Evolutionary conservation across 1,140 invertebrate genomes (phyloP).

Genomic region (Oreohelix idahoensis): DNA sequence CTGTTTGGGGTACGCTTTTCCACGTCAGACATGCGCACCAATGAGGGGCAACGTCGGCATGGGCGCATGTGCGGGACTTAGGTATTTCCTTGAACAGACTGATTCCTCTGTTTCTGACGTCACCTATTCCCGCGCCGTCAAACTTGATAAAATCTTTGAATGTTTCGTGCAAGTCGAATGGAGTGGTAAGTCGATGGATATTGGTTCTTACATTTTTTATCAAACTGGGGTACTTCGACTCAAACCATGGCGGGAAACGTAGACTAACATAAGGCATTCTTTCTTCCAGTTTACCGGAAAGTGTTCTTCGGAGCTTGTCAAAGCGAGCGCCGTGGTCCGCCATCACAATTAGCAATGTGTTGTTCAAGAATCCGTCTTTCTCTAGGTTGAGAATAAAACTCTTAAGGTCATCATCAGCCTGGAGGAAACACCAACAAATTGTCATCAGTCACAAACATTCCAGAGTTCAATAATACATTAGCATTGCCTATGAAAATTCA

Average conservation of each 20-base stretch:
- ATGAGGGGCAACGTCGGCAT: slow-evolving; percentile 92
- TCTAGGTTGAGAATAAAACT: slow-evolving; percentile 80
- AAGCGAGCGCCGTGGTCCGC: slow-evolving; percentile 95
- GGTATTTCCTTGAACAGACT: slow-evolving; percentile 59
- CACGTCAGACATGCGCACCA: slow-evolving; percentile 95
- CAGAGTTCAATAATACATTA: no score
- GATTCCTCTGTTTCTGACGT: slow-evolving; percentile 74
- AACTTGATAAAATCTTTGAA: slow-evolving; percentile 72
- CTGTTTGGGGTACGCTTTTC: slow-evolving; percentile 36
- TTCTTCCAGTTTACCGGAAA: slow-evolving; percentile 90
- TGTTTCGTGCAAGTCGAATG: slow-evolving; percentile 74
- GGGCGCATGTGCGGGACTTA: slow-evolving; percentile 83
- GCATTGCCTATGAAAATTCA: no score
- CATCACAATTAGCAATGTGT: slow-evolving; percentile 83
- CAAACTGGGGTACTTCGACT: slow-evolving; percentile 77
- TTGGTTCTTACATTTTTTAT: slow-evolving; percentile 82
- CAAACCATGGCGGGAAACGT: slow-evolving; percentile 83
- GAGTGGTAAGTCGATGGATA: slow-evolving; percentile 69
- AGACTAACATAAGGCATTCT: slow-evolving; percentile 88
- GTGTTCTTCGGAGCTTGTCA: slow-evolving; percentile 84
- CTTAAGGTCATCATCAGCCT: slow-evolving; percentile 78
- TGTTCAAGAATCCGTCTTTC: slow-evolving; percentile 74
- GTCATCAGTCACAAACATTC: no score
- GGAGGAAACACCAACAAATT: slow-evolving; percentile 68
- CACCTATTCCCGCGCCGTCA: slow-evolving; percentile 79